phyloP scores from a whole-genome alignment of 2,113 vertebrate species.

The Tachysurus vachellii region DNA sequence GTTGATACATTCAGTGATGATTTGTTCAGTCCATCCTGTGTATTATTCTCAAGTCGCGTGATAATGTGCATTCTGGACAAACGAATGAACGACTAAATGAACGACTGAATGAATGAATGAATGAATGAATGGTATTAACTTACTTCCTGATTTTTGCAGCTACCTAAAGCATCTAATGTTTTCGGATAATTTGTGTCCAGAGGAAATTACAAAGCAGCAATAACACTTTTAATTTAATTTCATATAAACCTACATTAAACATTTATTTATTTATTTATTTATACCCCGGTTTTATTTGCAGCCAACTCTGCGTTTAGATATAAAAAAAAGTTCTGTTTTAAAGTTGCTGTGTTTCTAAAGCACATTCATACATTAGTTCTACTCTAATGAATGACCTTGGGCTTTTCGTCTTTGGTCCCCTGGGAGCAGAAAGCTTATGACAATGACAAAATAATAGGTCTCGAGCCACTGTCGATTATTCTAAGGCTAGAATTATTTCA shows the following conservation, averaged over 20 bases:
- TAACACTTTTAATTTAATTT: neutral
- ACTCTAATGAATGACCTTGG: conserved; percentile 28
- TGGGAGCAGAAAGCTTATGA: neutral
- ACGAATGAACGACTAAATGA: neutral
- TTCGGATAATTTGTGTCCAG: neutral
- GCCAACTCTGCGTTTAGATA: neutral
- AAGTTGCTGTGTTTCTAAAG: neutral
- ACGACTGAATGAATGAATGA: neutral
- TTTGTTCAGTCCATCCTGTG: neutral
- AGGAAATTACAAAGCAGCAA: neutral
- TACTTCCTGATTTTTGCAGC: neutral
- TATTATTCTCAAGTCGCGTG: neutral
- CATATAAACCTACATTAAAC: neutral
- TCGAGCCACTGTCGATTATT: conserved; percentile 1
- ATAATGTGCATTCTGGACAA: neutral
- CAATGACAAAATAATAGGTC: conserved; percentile 20
- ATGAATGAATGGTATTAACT: neutral
- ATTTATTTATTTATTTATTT: neutral
- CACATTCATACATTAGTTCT: neutral
- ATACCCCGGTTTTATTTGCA: neutral
- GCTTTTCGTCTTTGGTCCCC: neutral
- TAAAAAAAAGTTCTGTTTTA: neutral
- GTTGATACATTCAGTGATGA: neutral
- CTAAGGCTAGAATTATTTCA: conserved; percentile 22
- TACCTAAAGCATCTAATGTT: neutral